Base-by-base conservation (phyloP, 2,888 invertebrate genomes). In the Stenodema calcarata region DNA sequence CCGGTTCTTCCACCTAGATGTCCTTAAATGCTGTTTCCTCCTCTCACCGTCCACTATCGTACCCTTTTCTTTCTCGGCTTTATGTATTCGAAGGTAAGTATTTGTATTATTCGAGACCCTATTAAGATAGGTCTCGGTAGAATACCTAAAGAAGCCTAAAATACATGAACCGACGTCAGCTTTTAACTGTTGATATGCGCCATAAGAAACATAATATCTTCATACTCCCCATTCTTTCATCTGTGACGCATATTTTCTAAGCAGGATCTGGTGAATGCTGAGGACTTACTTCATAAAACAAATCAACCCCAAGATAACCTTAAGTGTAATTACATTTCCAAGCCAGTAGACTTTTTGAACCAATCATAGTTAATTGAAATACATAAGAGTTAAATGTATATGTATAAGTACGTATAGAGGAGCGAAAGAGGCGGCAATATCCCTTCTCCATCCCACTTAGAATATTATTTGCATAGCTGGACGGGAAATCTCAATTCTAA, bases 41-140 rank as follows among this genome's bases (percentile, higher is more conserved):
- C 18, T 42, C 35, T n/a, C 76, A n/a, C 42, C 76, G 18, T 42
- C 54, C 54, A 7, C 54, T 54, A 16, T 42, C 42, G 7, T 42
- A 42, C 42, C 54, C 18, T 54, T n/a, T 70, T 70, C 28, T 27
- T n/a, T 28, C 35, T 35, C 16, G 42, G 41, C 76, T 11, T 18
- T 76, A 76, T 76, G 42, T 76, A 76, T 76, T 76, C 76, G 76
- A 76, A n/a, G 18, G 76, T n/a, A 41, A n/a, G 14, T 42, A 76
- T n/a, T n/a, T n/a, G n/a, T n/a, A n/a, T n/a, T 41, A 7, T 41
- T 30, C 70, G 70, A 30, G 42, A 42, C 41, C 76, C 42, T 76
- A 76, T 76, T n/a, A 41, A 76, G 42, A 23, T 41, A 42, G 42
- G 35, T 42, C 76, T 76, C 76, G 11, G 12, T 16, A 23, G 76